phyloP scores from a whole-genome alignment of 92 coral and sea anemone species.

The Actinernus sp. region DNA sequence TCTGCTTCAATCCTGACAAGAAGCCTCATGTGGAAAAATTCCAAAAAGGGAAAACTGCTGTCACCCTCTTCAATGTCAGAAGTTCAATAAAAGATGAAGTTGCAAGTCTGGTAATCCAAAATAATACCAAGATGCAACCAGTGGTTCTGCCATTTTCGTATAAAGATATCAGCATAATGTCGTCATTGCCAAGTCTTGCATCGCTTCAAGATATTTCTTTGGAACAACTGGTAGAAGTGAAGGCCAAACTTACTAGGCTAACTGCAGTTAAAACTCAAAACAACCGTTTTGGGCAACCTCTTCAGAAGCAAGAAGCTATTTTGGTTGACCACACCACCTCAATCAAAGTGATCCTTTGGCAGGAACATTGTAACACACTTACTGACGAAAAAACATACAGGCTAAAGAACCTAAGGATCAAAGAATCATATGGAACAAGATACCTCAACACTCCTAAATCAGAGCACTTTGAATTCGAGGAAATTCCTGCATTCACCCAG shows the following conservation, averaged over 20 bases:
- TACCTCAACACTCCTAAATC: constrained; percentile 65
- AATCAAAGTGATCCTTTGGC: constrained; percentile 50
- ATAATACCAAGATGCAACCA: constrained; percentile 52
- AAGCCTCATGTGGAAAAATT: constrained; percentile 34
- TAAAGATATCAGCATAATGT: constrained; percentile 3
- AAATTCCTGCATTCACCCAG: constrained; percentile 50
- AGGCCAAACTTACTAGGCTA: constrained; percentile 41
- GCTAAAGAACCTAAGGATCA: constrained; percentile 40
- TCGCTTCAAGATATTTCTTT: constrained; percentile 29
- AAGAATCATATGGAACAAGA: constrained; percentile 32
- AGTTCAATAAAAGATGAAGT: constrained; percentile 35
- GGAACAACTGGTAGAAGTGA: constrained; percentile 43
- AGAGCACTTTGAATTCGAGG: constrained; percentile 52
- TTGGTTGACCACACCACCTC: constrained; percentile 63
- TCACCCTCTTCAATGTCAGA: constrained; percentile 21
- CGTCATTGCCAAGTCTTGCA: constrained; percentile 20
- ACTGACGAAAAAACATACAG: constrained; percentile 39
- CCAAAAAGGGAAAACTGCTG: constrained; percentile 39
- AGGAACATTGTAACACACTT: constrained; percentile 49
- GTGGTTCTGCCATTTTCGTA: constrained; percentile 19
- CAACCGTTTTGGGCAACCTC: constrained; percentile 35
- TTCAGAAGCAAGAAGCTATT: constrained; percentile 50
- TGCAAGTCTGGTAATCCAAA: constrained; percentile 49
- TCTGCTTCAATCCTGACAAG: constrained; percentile 34
- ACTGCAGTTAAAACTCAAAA: constrained; percentile 26